Evolutionary conservation across 2,113 vertebrate species (phyloP).

Genomic region (Stigmatopora argus): DNA sequence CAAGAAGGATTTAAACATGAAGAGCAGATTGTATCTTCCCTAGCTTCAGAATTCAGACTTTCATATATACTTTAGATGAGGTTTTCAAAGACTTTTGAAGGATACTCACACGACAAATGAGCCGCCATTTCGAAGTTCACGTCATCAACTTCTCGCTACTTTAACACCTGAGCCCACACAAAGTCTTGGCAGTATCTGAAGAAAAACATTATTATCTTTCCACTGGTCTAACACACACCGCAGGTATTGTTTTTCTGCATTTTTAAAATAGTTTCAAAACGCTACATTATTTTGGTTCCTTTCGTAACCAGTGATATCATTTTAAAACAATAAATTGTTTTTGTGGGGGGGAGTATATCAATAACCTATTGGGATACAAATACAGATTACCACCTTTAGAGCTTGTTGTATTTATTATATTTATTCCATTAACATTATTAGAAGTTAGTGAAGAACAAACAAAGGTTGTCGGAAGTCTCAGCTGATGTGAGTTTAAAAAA

Average conservation of each 20-base stretch:
- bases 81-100: constrained; percentile 14
- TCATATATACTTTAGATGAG: background rate
- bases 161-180: background rate
- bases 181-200: background rate
- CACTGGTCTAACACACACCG: background rate
- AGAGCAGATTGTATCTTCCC: constrained; percentile 11
- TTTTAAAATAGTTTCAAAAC: background rate
- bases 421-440: too few species aligned
- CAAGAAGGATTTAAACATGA: constrained; percentile 14
- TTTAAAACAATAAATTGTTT: too few species aligned
- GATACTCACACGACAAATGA: background rate
- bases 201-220: constrained; percentile 1
- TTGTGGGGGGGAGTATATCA: too few species aligned
- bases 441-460: background rate
- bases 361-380: too few species aligned
- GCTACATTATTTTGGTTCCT: background rate
- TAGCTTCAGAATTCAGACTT: background rate
- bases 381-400: too few species aligned
- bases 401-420: too few species aligned
- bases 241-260: background rate
- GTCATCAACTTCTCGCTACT: background rate
- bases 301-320: too few species aligned
- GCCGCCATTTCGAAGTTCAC: background rate
- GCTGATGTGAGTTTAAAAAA: background rate
- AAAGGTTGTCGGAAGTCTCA: background rate